Conservation (phyloP, 1,140 invertebrate species). For the Rhagoletis pomonella region DNA sequence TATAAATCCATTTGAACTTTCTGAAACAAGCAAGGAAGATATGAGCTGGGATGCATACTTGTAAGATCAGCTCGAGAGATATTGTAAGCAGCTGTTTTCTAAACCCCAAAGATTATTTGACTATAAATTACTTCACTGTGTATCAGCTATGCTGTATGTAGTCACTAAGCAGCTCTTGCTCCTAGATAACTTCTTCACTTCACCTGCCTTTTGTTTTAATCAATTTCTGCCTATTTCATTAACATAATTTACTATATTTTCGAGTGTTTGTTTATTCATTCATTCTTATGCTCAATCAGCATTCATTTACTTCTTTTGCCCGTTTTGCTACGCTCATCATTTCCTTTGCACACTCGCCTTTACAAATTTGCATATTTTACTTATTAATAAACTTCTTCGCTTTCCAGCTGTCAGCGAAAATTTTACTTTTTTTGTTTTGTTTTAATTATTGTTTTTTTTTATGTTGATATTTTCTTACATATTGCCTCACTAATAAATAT, state of each 20-base stretch:
- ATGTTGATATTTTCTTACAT: background rate
- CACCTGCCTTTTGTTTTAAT: background rate
- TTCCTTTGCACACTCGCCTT: background rate
- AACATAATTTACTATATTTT: constrained; percentile 19
- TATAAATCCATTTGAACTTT: too few species aligned
- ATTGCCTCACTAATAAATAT: background rate
- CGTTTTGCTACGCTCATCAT: background rate
- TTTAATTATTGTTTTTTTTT: background rate
- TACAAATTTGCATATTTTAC: constrained; percentile 31
- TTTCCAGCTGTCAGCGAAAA: constrained; percentile 35
- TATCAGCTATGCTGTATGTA: too few species aligned
- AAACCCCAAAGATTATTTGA: too few species aligned
- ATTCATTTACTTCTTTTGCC: background rate
- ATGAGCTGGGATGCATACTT: too few species aligned
- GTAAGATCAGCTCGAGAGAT: too few species aligned
- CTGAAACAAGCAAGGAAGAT: too few species aligned
- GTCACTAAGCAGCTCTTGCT: too few species aligned
- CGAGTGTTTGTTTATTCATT: constrained; percentile 10
- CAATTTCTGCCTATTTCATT: constrained; percentile 19
- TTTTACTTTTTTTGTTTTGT: constrained; percentile 7
- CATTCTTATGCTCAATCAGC: background rate
- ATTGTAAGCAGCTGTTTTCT: too few species aligned
- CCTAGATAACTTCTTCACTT: too few species aligned
- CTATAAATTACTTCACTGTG: too few species aligned
- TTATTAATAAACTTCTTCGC: constrained; percentile 22